Evolutionary conservation across 2,797 vertebrate species (phyloP), one percentile per base, ranked within the genome.

Genomic region (Danio tinwini): DNA sequence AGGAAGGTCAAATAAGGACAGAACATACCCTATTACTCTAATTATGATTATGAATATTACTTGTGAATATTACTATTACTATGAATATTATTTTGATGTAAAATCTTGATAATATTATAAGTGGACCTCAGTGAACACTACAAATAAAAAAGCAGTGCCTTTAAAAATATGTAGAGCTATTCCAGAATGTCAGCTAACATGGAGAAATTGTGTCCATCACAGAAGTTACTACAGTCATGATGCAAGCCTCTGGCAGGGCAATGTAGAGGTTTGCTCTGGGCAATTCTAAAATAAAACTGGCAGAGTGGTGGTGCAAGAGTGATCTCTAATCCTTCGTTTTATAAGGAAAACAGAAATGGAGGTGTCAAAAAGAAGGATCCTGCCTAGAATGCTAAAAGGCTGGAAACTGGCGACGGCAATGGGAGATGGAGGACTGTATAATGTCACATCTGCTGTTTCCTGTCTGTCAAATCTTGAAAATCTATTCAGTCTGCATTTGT

Each of bases 281-380:
- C 72, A 52, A 52, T 63, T 69, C 67, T 40, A 13, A 53, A 69
- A 53, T 72, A 64, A 53, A 65, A 55, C 17, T 44, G 61, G 59
- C 59, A 52, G 59, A 52, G 37, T 21, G 29, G 13, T 44, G 40
- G 61, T 76, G 74, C 49, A 65, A 44, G 29, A 47, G 42, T 67
- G 19, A 67, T 76, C 52, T 9, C 73, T 44, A 53, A 65, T 65
- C 17, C 50, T 65, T 76, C 50, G 55, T 11, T 65, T 65, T 37
- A 76, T 55, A 29, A 64, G 50, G 39, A 76, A 76, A 64, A 76
- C 62, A 44, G 70, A 56, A 55, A 76, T 42, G 6, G 37, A 65
- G 61, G 61, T 42, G 53, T 73, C 40, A 47, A 58, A 73, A 39
- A 62, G 14, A 62, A 12, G 47, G 40, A 65, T 76, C 13, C 39